Conservation (phyloP, 1,140 invertebrate genomes). For the Neelides sp. region DNA sequence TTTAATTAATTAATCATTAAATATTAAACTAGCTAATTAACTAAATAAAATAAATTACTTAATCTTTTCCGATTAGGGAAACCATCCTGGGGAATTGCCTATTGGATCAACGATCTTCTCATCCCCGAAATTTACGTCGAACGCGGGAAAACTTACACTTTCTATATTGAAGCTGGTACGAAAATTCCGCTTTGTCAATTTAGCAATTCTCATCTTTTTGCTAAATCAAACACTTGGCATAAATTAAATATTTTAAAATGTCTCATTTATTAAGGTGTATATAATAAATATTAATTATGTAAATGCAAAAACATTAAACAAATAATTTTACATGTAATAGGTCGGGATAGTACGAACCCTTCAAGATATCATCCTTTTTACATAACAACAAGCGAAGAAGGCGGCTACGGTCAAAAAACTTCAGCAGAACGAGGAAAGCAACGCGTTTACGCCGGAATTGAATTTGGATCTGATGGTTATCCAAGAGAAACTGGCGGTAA, state of each 20-base stretch:
- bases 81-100: slow-evolving; percentile 77
- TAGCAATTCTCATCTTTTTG: not conserved
- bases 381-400: slow-evolving; percentile 71
- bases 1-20: too few species aligned
- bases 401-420: slow-evolving; percentile 64
- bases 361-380: slow-evolving; percentile 83
- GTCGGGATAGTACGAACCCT: slow-evolving; percentile 40
- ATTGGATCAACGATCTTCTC: slow-evolving; percentile 83
- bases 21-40: not conserved
- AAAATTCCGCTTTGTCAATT: not conserved
- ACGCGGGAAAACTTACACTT: slow-evolving; percentile 75
- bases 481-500: slow-evolving; percentile 62
- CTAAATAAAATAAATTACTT: not conserved
- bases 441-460: slow-evolving; percentile 65
- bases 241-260: not conserved
- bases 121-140: slow-evolving; percentile 83
- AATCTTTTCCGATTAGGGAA: slow-evolving; percentile 40
- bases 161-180: slow-evolving; percentile 64
- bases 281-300: not conserved
- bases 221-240: not conserved
- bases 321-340: slow-evolving; percentile 28
- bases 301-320: too few species aligned
- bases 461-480: slow-evolving; percentile 57
- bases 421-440: slow-evolving; percentile 52
- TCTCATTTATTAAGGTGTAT: not conserved